Percentiles rank a stretch among this genome's conserved stretches.
These are phyloP conservation scores for Menidia menidia DNA, from an alignment of 2,797 vertebrate genomes.

Conservation along the genomic window DNA sequence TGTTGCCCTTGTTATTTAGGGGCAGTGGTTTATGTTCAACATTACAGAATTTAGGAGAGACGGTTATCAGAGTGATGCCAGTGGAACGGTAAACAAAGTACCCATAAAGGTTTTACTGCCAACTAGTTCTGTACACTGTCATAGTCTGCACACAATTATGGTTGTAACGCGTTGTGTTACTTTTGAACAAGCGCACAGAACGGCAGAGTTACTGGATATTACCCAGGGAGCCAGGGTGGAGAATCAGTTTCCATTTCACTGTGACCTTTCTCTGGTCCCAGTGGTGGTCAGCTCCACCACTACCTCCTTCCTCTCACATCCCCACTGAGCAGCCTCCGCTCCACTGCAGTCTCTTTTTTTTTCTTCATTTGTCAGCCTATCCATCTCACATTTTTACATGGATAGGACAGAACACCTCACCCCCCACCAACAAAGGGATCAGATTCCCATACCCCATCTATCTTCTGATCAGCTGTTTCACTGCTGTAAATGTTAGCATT, in stretches of 20 bases:
- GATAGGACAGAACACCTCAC: slow-evolving; percentile 77
- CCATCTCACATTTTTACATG: slow-evolving; percentile 77
- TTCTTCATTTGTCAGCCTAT: slow-evolving; percentile 76
- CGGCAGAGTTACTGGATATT: slow-evolving; percentile 89
- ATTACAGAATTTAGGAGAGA: no score
- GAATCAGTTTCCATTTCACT: slow-evolving; percentile 88
- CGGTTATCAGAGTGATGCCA: no score
- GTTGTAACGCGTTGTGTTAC: slow-evolving; percentile 80
- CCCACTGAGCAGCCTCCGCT: slow-evolving; percentile 71
- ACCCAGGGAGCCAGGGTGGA: slow-evolving; percentile 84
- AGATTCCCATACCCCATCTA: slow-evolving; percentile 75
- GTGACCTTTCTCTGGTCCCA: slow-evolving; percentile 85
- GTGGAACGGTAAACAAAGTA: slow-evolving; percentile 85
- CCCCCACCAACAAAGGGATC: slow-evolving; percentile 83
- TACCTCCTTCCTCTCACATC: slow-evolving; percentile 79
- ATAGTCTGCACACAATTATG: slow-evolving; percentile 83
- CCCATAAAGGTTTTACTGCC: slow-evolving; percentile 77
- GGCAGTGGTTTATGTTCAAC: no score
- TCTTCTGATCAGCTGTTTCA: slow-evolving; percentile 80
- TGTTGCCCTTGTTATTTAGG: no score
- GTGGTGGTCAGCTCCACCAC: slow-evolving; percentile 71
- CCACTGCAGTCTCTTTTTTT: slow-evolving; percentile 60
- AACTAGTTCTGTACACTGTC: slow-evolving; percentile 63
- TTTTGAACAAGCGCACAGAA: slow-evolving; percentile 77
- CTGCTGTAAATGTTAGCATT: slow-evolving; percentile 67